Conservation (phyloP, 2,113 vertebrate genomes). For the Ceratotherium simum region DNA sequence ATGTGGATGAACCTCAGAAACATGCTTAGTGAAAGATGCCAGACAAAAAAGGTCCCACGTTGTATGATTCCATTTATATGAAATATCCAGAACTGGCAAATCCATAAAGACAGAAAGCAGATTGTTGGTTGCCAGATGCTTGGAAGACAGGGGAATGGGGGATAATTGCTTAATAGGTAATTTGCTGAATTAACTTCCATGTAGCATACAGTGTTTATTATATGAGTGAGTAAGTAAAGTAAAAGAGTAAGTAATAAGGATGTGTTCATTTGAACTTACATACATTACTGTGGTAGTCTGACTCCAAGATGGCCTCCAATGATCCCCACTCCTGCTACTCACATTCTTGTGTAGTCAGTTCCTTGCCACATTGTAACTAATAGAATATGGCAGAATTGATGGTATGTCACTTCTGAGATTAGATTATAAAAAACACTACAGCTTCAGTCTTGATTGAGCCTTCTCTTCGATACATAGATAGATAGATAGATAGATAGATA, state of each 20-base stretch:
- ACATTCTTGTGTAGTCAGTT: background rate
- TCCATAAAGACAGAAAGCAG: background rate
- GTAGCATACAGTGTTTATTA: background rate
- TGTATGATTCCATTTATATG: background rate
- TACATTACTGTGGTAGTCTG: background rate
- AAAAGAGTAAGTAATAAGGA: background rate
- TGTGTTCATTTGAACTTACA: background rate
- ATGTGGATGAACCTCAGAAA: background rate
- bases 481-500: too few relatives aligned
- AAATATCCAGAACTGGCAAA: background rate
- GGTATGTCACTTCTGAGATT: background rate
- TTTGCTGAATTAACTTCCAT: constrained; percentile 15
- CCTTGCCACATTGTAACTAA: background rate
- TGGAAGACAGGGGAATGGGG: too few relatives aligned
- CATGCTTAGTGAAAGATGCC: background rate
- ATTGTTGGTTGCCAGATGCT: background rate
- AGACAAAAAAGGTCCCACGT: background rate
- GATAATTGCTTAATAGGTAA: background rate
- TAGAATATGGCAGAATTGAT: background rate
- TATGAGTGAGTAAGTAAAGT: background rate
- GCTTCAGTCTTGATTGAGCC: background rate
- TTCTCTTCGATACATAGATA: too few relatives aligned
- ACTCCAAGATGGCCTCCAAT: background rate
- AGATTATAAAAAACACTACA: background rate
- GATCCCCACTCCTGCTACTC: background rate